A percentile compares a stretch with the other conserved stretches of the same genome.
Conservation (phyloP, 2,113 vertebrate species). For the Tautogolabrus adspersus region DNA sequence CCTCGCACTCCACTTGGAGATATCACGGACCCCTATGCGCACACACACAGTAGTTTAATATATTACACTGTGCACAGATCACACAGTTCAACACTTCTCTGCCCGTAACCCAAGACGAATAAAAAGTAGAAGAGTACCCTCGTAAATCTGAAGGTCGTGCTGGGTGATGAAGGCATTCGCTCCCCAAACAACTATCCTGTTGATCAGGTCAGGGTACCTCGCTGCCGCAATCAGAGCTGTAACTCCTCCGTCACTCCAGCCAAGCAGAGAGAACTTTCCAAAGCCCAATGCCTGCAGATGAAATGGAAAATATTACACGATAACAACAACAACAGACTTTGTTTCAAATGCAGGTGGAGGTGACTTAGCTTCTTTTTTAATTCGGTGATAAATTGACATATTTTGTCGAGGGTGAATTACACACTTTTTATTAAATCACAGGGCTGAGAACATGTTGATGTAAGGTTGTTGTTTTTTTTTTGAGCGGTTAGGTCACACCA, state of each 20-base stretch:
- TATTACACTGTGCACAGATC: background rate
- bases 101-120: background rate
- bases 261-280: slow-evolving; percentile 88
- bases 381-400: too few species aligned
- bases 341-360: too few species aligned
- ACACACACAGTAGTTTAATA: background rate
- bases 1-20: slow-evolving; percentile 90
- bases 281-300: slow-evolving; percentile 85
- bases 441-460: too few species aligned
- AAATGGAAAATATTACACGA: background rate
- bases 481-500: too few species aligned
- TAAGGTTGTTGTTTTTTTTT: too few species aligned
- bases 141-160: slow-evolving; percentile 88
- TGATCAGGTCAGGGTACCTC: slow-evolving; percentile 82
- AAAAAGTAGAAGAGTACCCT: slow-evolving; percentile 77
- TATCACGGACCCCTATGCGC: slow-evolving; percentile 87
- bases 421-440: too few species aligned
- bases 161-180: slow-evolving; percentile 87
- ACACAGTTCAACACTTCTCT: background rate
- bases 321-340: too few species aligned
- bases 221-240: slow-evolving; percentile 90
- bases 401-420: too few species aligned
- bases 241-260: slow-evolving; percentile 95
- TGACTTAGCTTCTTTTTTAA: too few species aligned
- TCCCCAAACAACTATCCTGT: slow-evolving; percentile 91